A percentile compares a stretch with the other conserved stretches of the same genome.
phyloP scores from a whole-genome alignment of 2,113 vertebrate genomes.

The Gadus chalcogrammus region DNA sequence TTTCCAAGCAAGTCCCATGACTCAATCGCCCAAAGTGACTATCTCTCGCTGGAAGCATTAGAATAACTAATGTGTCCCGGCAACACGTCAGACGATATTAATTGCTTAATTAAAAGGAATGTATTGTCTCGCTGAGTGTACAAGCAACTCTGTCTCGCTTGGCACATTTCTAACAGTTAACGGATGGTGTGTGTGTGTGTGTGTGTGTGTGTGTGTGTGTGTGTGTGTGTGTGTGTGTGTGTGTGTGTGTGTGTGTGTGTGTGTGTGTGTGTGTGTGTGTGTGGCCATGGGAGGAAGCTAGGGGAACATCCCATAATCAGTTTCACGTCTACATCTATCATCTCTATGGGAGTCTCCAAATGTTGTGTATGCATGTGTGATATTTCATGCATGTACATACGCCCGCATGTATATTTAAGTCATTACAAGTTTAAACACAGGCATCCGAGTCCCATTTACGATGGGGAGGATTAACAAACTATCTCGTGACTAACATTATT shows the following conservation, averaged over 20 bases:
- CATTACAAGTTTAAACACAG: too few species aligned
- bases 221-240: constrained; percentile 16
- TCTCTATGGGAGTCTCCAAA: too few species aligned
- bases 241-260: constrained; percentile 14
- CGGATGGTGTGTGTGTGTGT: too few species aligned
- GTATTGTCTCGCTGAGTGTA: constrained; percentile 47
- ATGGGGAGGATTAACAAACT: constrained; percentile 15
- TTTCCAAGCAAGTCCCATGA: constrained; percentile 33
- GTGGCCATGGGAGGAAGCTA: not conserved
- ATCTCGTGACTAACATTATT: constrained; percentile 8
- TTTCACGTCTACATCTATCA: not conserved
- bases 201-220: too few species aligned
- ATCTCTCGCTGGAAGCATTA: constrained; percentile 37
- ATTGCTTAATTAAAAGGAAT: constrained; percentile 63
- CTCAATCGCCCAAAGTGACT: constrained; percentile 49
- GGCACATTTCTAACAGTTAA: constrained; percentile 24
- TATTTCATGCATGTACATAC: not conserved
- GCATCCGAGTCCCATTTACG: too few species aligned
- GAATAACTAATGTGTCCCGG: constrained; percentile 54
- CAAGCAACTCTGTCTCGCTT: constrained; percentile 33
- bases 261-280: constrained; percentile 8
- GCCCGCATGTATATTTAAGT: too few species aligned
- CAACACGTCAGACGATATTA: constrained; percentile 60
- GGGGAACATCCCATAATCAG: not conserved
- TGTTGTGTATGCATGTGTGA: too few species aligned